Evolutionary conservation across 1,140 invertebrate genomes (phyloP).

Genomic region (Dicyema japonicum): DNA sequence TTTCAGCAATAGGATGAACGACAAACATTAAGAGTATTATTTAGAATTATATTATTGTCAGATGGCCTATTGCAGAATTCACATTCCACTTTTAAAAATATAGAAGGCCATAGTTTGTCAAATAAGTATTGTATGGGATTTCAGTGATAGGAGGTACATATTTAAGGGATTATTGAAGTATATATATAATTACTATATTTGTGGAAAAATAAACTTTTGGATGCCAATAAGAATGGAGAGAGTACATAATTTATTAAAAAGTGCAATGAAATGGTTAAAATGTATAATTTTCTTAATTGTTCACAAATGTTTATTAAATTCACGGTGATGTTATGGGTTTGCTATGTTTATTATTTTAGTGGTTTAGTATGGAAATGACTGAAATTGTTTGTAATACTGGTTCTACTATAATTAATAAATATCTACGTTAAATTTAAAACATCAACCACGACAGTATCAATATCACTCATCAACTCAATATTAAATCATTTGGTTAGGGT

Average conservation of each 20-base stretch:
- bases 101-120: conserved; percentile 58
- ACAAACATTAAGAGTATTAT: too few relatives aligned
- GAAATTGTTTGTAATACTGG: conserved; percentile 90
- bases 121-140: conserved; percentile 78
- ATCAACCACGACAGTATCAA: conserved; percentile 59
- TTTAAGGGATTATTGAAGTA: conserved; percentile 63
- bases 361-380: conserved; percentile 99
- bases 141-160: conserved; percentile 70
- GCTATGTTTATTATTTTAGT: conserved; percentile 17
- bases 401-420: conserved; percentile 66
- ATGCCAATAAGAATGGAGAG: conserved; percentile 29
- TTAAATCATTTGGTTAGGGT: conserved; percentile 85
- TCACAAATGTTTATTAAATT: conserved; percentile 96
- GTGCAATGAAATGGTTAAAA: conserved; percentile 52
- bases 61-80: conserved; percentile 10
- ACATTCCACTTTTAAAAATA: conserved; percentile 43
- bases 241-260: conserved; percentile 67
- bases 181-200: not conserved
- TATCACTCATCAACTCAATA: conserved; percentile 76
- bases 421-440: conserved; percentile 44
- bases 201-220: conserved; percentile 44
- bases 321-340: conserved; percentile 87
- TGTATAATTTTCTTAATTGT: conserved; percentile 94
- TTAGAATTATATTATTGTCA: too few relatives aligned
- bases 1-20: too few relatives aligned